Base-by-base conservation (phyloP, 2,888 invertebrate genomes). In the Hermaeophaga mercurialis region DNA sequence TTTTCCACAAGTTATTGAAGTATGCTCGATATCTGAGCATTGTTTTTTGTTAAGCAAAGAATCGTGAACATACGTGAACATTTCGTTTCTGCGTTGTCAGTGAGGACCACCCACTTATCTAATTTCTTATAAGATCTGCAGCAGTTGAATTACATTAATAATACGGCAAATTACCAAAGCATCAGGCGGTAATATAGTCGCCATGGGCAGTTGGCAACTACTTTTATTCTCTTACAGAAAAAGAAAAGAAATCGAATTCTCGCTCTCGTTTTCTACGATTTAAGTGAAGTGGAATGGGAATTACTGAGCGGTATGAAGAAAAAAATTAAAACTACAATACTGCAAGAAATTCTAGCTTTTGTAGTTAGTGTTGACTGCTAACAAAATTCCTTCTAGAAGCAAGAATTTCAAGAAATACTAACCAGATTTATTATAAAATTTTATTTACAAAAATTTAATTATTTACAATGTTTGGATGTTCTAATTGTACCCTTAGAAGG, bases 81-180 rank as follows among this genome's bases (percentile, higher is more conserved):
- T 2, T 26, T 9, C 4, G 9, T 26, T 26, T 26, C 33, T 33
- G 33, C 14, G 7, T 33, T 33, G 33, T 33, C 33, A 33, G 11
- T n/a, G 7, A 26, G 18, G 41, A 43, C 31, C 41, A 50, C 41
- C 50, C 33, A 52, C 24, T 52, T 26, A 17, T 17, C 28, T 28
- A 43, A 28, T 44, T 17, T 44, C 26, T 28, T 44, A 44, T 9
- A 15, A 14, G 24, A 44, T 15, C n/a, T 44, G n/a, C 62, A 67
- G 67, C 64, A 68, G 65, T 67, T 65, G 67, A 67, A 66, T 67
- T 65, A 61, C 61, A 63, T 63, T 67, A 68, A 68, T 68, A 65
- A 65, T 61, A 68, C 63, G 66, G 59, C 66, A 61, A 65, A 66
- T 67, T 68, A 67, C 61, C 59, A 61, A 59, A 57, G 61, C 62